These are phyloP conservation scores for Epicauta chinensis DNA, from an alignment of 1,140 invertebrate species.

Conservation along the genomic window DNA sequence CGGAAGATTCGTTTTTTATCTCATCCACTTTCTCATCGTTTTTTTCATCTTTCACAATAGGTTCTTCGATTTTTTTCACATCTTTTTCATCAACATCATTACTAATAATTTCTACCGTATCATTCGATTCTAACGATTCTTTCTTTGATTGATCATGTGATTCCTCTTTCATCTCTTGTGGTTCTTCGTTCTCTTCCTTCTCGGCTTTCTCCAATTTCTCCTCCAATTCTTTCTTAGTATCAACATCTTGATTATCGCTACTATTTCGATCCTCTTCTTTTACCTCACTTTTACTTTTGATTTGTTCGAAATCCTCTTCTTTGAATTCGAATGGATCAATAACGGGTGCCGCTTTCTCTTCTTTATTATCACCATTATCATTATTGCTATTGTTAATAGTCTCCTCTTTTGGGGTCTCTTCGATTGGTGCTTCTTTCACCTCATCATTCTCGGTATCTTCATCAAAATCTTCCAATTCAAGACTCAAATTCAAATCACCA, in stretches of 20 bases:
- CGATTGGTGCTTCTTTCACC: slow-evolving; percentile 18
- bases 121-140: slow-evolving; percentile 21
- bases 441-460: slow-evolving; percentile 25
- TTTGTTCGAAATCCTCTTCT: slow-evolving; percentile 28
- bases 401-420: slow-evolving; percentile 16
- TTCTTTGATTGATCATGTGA: slow-evolving; percentile 11
- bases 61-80: background rate
- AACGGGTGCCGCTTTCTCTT: slow-evolving; percentile 42
- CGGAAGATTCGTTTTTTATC: background rate
- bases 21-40: background rate
- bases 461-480: slow-evolving; percentile 38
- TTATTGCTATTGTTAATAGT: background rate
- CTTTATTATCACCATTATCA: background rate
- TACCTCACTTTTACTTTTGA: slow-evolving; percentile 1
- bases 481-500: slow-evolving; percentile 38
- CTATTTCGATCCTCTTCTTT: background rate
- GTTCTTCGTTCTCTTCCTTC: slow-evolving; percentile 37
- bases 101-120: slow-evolving; percentile 22
- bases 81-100: slow-evolving; percentile 26
- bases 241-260: slow-evolving; percentile 12
- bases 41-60: background rate
- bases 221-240: slow-evolving; percentile 5
- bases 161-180: slow-evolving; percentile 34
- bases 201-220: slow-evolving; percentile 10
- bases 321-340: slow-evolving; percentile 46